Base-by-base conservation (phyloP, 2,888 invertebrate genomes). In the Heteropelma amictum region DNA sequence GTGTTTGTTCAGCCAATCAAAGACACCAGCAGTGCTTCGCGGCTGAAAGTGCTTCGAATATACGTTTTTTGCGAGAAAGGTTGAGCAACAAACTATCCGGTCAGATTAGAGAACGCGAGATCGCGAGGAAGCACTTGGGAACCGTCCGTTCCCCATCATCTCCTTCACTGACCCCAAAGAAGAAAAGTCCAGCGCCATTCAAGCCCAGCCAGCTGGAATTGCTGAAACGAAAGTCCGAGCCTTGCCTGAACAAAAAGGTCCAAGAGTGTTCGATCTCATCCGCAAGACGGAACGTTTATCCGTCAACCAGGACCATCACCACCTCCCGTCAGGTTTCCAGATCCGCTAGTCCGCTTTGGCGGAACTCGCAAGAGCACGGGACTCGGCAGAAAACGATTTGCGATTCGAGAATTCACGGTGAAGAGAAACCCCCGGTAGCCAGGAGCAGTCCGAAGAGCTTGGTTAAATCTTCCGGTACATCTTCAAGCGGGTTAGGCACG, bases 11-110 rank as follows among this genome's bases (percentile, higher is more conserved):
- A 1, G 81, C 87, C 5, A 88, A 83, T 76, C 88, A 85, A 21
- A 85, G 91, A 49, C 92, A 92, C 83, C 90, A 91, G 75, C 90
- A 91, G 76, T 92, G 92, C 68, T 91, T 92, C 79, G 84, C 86
- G n/a, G 82, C 86, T 12, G 86, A 90, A 7, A 86, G 88, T 2
- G 79, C 77, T 28, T 88, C 92, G 0, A 93, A 93, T 83, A 92
- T 93, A 0, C 92, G 92, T 78, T 92, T 91, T 81, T 85, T 93
- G 0, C 91, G 91, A 83, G 92, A 94, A 68, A 92, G 92, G 89
- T 91, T 94, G 71, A 92, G 91, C 72, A 90, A 91, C 74, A 93
- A 93, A 82, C 85, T 93, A 33, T 82, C 82, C 19, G 79, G 74
- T 6, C 54, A 81, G 70, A 26, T 81, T 69, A 61, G 81, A 79